These are phyloP conservation scores for Drosophila paramelanica DNA, from an alignment of 2,888 invertebrate species.

Conservation along the genomic window DNA sequence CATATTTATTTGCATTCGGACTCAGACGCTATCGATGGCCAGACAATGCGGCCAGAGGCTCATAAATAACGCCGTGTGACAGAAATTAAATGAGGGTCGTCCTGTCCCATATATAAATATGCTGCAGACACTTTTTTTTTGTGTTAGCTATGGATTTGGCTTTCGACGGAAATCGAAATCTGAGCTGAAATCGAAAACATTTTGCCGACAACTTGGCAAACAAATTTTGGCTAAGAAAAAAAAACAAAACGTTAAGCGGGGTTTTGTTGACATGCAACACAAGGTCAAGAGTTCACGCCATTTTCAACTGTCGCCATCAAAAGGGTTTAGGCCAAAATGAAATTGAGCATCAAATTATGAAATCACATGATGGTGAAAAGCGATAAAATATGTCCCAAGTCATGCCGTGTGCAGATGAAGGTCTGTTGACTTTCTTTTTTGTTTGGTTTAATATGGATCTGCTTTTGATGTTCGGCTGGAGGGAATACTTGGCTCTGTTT, in stretches of 20 bases:
- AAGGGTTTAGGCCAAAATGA: slow-evolving; percentile 35
- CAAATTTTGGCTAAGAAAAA: slow-evolving; percentile 62
- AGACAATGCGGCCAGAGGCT: slow-evolving; percentile 61
- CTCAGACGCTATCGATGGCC: slow-evolving; percentile 58
- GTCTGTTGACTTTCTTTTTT: slow-evolving; percentile 2
- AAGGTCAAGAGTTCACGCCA: slow-evolving; percentile 64
- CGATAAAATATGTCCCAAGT: slow-evolving; percentile 34
- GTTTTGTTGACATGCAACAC: slow-evolving; percentile 37
- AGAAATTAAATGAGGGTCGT: slow-evolving; percentile 77
- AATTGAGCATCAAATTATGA: slow-evolving; percentile 72
- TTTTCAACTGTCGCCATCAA: slow-evolving; percentile 35
- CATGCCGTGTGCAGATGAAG: slow-evolving; percentile 11
- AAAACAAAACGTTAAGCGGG: slow-evolving; percentile 33
- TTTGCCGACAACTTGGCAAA: slow-evolving; percentile 70
- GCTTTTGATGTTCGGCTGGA: not conserved
- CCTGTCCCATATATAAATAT: slow-evolving; percentile 58
- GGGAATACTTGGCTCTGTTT: not conserved
- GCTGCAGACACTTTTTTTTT: slow-evolving; percentile 25
- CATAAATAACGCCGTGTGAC: slow-evolving; percentile 76
- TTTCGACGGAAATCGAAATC: slow-evolving; percentile 35
- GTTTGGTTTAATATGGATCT: slow-evolving; percentile 34
- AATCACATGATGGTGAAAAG: slow-evolving; percentile 42
- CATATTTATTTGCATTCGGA: slow-evolving; percentile 66
- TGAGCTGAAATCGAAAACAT: slow-evolving; percentile 46
- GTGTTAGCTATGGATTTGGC: not conserved